Evolutionary conservation across 1,140 invertebrate genomes (phyloP).

Genomic region (Drosophila kohkoa): DNA sequence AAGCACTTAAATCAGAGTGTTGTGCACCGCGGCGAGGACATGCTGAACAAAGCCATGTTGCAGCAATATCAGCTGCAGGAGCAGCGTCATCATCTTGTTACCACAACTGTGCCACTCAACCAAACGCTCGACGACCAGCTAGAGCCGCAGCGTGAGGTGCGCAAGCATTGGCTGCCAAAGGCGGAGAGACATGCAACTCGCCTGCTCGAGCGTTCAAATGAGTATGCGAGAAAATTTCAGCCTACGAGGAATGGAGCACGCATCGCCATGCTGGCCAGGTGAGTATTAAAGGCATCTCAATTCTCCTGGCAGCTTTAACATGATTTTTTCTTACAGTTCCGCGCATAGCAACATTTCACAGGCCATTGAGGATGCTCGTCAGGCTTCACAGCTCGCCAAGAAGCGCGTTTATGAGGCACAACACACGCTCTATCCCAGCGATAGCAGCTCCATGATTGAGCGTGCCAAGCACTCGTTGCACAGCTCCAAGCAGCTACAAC

Average conservation of each 20-base stretch:
- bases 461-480: constrained; percentile 85
- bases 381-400: constrained; percentile 87
- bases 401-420: constrained; percentile 85
- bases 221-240: constrained; percentile 86
- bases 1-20: constrained; percentile 62
- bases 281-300: constrained; percentile 39
- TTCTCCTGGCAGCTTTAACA: neutral
- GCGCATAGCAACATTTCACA: constrained; percentile 93
- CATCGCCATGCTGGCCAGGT: constrained; percentile 85
- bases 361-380: constrained; percentile 88
- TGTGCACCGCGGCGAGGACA: constrained; percentile 56
- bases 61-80: constrained; percentile 45
- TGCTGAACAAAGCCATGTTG: constrained; percentile 37
- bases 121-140: constrained; percentile 54
- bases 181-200: constrained; percentile 89
- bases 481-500: constrained; percentile 80
- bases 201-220: constrained; percentile 87
- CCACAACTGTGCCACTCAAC: constrained; percentile 50
- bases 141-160: constrained; percentile 70
- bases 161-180: constrained; percentile 78
- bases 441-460: constrained; percentile 85
- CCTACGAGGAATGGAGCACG: constrained; percentile 79
- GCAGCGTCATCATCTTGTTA: constrained; percentile 53
- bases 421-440: constrained; percentile 76
- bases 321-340: constrained; percentile 86